These are phyloP conservation scores for Tretioscincus oriximinensis DNA, from an alignment of 2,113 vertebrate genomes.

Conservation along the genomic window DNA sequence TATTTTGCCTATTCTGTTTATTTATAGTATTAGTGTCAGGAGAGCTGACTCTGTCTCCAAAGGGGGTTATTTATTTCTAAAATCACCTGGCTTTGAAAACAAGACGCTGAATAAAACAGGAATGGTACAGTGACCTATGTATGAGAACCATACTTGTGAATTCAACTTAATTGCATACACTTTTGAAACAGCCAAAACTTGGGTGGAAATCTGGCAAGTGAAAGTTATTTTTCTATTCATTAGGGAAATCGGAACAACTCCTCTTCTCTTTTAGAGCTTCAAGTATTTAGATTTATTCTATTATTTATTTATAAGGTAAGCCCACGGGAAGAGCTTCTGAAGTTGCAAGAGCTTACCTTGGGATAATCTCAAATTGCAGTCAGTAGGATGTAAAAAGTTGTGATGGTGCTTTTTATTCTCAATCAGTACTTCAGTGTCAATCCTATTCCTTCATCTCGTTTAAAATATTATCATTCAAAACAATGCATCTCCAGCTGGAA, in stretches of 20 bases:
- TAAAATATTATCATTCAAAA: neutral
- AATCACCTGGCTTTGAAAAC: constrained; percentile 6
- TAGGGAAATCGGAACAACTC: neutral
- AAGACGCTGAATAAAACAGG: neutral
- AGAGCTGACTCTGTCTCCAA: neutral
- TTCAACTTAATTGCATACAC: neutral
- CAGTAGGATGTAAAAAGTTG: too few relatives aligned
- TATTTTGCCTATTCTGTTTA: constrained; percentile 1
- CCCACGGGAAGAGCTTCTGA: neutral
- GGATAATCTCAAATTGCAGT: neutral
- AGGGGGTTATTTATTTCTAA: neutral
- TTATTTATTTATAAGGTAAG: constrained; percentile 3
- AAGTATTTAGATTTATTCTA: constrained; percentile 18
- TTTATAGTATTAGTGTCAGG: neutral
- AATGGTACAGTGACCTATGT: neutral
- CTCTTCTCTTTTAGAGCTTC: neutral
- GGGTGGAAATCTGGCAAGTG: neutral
- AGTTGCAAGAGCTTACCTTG: neutral
- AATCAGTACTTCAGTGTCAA: neutral
- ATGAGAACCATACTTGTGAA: neutral
- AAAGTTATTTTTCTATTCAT: neutral
- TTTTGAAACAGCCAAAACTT: neutral
- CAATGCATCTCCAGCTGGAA: neutral
- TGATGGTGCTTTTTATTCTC: neutral
- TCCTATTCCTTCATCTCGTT: neutral